Percentiles rank a stretch among this genome's conserved stretches.
phyloP scores from a whole-genome alignment of 2,113 vertebrate genomes.

The Nerophis lumbriciformis region DNA sequence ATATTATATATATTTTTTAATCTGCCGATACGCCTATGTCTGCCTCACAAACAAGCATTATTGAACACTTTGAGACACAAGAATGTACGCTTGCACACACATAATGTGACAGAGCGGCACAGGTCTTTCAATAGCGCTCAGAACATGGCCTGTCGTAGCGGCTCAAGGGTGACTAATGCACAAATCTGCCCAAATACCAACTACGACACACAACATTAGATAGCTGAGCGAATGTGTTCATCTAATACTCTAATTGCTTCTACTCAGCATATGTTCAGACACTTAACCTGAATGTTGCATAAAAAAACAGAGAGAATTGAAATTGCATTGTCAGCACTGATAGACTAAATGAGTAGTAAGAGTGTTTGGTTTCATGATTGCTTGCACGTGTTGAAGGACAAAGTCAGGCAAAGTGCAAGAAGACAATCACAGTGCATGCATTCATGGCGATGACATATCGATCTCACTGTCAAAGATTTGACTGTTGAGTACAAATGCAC shows the following conservation, averaged over 20 bases:
- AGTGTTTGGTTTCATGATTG: too few species aligned
- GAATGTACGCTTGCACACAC: conserved; percentile 44
- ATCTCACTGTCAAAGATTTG: too few species aligned
- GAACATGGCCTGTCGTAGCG: conserved; percentile 23
- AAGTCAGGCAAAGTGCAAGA: too few species aligned
- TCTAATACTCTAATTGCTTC: not conserved
- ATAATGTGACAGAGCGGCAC: conserved; percentile 43
- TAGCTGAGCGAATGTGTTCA: conserved; percentile 14
- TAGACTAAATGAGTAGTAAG: too few species aligned
- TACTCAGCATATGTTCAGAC: too few species aligned
- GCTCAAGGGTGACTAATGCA: conserved; percentile 60
- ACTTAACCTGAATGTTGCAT: too few species aligned
- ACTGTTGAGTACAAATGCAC: too few species aligned
- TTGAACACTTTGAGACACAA: conserved; percentile 16
- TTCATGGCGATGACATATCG: too few species aligned
- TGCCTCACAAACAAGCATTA: conserved; percentile 20
- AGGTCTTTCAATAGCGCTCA: conserved; percentile 44
- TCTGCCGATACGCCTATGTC: not conserved
- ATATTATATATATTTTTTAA: not conserved
- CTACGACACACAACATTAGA: conserved; percentile 32
- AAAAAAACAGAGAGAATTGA: too few species aligned
- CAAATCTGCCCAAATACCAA: conserved; percentile 59
- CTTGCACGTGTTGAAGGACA: too few species aligned
- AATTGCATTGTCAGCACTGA: too few species aligned
- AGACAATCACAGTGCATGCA: too few species aligned